A percentile compares a stretch with the other conserved stretches of the same genome.
phyloP scores from a whole-genome alignment of 1,140 invertebrate genomes.

The Ruditapes philippinarum region DNA sequence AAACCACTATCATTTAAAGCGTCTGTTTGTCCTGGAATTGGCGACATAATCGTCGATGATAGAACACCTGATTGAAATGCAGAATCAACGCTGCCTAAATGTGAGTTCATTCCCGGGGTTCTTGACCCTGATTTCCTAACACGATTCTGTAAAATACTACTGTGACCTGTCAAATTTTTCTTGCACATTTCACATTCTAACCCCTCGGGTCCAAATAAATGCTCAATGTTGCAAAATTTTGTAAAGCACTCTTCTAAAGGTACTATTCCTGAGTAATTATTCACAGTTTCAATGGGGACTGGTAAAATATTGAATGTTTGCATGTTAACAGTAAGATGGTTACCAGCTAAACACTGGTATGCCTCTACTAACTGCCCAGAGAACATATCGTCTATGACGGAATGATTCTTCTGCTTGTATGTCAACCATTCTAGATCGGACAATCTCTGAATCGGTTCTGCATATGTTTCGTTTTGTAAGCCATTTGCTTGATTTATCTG shows the following conservation, averaged over 20 bases:
- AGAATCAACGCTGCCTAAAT: slow-evolving; percentile 65
- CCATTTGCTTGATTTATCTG: slow-evolving; percentile 85
- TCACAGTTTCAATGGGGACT: slow-evolving; percentile 80
- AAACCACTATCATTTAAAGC: slow-evolving; percentile 81
- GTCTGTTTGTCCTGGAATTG: slow-evolving; percentile 75
- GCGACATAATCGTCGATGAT: slow-evolving; percentile 74
- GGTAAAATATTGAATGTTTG: slow-evolving; percentile 85
- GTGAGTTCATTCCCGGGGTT: background rate
- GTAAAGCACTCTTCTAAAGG: slow-evolving; percentile 84
- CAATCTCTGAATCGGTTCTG: slow-evolving; percentile 84
- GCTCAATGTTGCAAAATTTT: slow-evolving; percentile 83
- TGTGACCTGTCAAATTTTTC: background rate
- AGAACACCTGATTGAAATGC: slow-evolving; percentile 59
- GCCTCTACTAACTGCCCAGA: slow-evolving; percentile 85
- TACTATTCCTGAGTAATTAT: slow-evolving; percentile 79
- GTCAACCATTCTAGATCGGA: slow-evolving; percentile 85
- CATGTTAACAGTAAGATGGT: slow-evolving; percentile 83
- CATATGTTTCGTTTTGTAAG: slow-evolving; percentile 83
- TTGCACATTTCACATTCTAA: slow-evolving; percentile 71
- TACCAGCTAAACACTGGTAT: slow-evolving; percentile 79
- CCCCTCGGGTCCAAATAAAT: slow-evolving; percentile 76
- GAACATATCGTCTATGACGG: slow-evolving; percentile 83
- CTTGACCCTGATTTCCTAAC: background rate
- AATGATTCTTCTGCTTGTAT: slow-evolving; percentile 84
- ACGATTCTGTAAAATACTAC: background rate